Evolutionary conservation across 2,888 invertebrate genomes (phyloP).

Genomic region (Megastigmus dorsalis): DNA sequence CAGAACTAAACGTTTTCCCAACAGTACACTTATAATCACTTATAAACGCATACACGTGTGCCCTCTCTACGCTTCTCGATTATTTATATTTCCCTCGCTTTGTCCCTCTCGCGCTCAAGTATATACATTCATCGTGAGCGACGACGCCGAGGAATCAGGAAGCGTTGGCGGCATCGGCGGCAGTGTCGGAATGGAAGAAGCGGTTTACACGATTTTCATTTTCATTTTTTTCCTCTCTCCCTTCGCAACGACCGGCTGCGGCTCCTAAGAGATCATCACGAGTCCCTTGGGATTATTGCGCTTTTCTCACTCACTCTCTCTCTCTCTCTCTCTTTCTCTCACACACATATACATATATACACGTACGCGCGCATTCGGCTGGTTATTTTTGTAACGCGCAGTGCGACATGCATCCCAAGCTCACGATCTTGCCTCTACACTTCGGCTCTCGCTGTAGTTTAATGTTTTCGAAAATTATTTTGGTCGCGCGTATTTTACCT

Average conservation of each 20-base stretch:
- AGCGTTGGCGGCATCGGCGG: neutral
- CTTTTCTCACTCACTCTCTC: neutral
- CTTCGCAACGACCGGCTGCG: neutral
- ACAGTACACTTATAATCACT: constrained; percentile 14
- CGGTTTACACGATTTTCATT: constrained; percentile 45
- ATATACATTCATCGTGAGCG: neutral
- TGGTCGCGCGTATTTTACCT: too few relatives aligned
- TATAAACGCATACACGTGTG: neutral
- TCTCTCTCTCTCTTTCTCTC: neutral
- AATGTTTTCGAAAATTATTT: too few relatives aligned
- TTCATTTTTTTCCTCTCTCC: constrained; percentile 5
- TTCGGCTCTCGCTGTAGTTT: too few relatives aligned
- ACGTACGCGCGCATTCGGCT: too few relatives aligned
- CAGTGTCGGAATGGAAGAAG: constrained; percentile 10
- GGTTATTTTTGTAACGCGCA: constrained; percentile 26
- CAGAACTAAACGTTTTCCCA: constrained; percentile 30
- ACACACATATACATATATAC: too few relatives aligned
- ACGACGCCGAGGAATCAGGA: constrained; percentile 22
- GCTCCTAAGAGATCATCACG: constrained; percentile 33
- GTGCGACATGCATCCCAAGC: neutral
- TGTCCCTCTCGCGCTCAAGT: neutral
- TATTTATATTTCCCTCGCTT: constrained; percentile 36
- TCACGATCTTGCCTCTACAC: too few relatives aligned
- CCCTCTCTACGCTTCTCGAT: neutral
- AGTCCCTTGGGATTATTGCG: constrained; percentile 40